Conservation (phyloP, 64 coral and sea anemone species). For the Porites lutea region DNA sequence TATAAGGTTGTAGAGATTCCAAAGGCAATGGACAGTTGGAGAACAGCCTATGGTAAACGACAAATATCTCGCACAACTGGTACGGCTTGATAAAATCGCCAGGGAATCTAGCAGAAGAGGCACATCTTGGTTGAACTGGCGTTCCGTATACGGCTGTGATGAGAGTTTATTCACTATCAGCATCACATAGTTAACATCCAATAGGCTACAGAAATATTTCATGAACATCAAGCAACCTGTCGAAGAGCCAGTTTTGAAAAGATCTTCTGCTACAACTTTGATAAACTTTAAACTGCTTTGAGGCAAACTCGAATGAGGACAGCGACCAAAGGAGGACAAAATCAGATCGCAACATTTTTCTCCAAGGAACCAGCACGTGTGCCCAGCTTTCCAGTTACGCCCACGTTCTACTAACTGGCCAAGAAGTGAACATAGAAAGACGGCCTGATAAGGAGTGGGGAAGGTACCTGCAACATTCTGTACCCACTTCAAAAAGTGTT, state of each 20-base stretch:
- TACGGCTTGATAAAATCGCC: background rate
- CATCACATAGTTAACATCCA: conserved; percentile 5
- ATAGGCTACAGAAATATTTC: conserved; percentile 6
- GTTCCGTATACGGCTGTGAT: background rate
- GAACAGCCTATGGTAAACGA: background rate
- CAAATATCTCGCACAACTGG: background rate
- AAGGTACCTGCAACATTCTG: background rate
- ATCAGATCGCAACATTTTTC: background rate
- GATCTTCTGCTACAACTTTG: conserved; percentile 8
- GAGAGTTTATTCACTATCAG: background rate
- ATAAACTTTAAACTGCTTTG: background rate
- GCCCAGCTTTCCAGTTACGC: background rate
- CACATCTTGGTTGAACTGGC: background rate
- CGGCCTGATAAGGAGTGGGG: background rate
- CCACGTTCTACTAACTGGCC: conserved; percentile 13
- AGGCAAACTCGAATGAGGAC: background rate
- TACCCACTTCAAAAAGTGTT: conserved; percentile 26
- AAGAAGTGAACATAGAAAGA: conserved; percentile 38
- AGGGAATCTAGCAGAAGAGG: background rate
- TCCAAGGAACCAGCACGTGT: background rate
- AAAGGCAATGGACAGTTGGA: conserved; percentile 37
- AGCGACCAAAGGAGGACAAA: background rate
- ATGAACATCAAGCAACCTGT: background rate
- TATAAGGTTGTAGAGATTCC: background rate
- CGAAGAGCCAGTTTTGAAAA: conserved; percentile 16